Base-by-base conservation (phyloP, 1,140 invertebrate species). In the Panagrolaimus sp. region DNA sequence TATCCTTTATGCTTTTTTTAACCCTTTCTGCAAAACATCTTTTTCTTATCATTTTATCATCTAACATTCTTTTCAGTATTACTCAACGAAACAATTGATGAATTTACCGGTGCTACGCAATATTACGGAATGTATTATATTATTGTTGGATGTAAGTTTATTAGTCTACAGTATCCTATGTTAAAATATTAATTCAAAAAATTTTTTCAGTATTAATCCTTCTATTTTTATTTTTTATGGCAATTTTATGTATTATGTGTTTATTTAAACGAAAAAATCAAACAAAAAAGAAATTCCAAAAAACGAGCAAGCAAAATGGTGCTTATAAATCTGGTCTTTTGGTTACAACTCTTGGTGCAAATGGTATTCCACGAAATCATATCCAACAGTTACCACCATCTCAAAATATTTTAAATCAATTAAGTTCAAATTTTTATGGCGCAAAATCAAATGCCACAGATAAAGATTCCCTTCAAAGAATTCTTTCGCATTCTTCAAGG, bases 311-410 rank as follows among this genome's bases (percentile, higher is more conserved):
- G 8, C 27, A 20, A 62, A 66, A 48, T 57, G 65, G 31, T 20
- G 42, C 61, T 1, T 47, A 57, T 23, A 63, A 47, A 20, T 57
- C 64, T 42, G 68, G 64, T 9, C 8, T 51, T 38, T 47, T 70
- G 46, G 68, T 70, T 3, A 69, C 68, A 14, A 70, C 68, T 1
- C 45, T 70, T 11, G 68, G 68, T 13, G 68, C 27, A 20, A 63
- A 70, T 57, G 66, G 68, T 9, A 43, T 27, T 13, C 68, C 66
- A 1, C n/a, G 44, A 25, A 38, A 38, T 38, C 68, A 69, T 47
- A 51, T 69, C 27, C 20, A 25, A 57, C 51, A 57, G 11, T 16
- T 27, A 1, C 51, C 51, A 57, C 20, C 27, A 27, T 57, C 51
- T 11, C 8, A 27, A 25, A 57, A 57, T 23, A 20, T 11, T 9